Base-by-base conservation (phyloP, 2,797 vertebrate genomes). In the Lutjanus argentimaculatus region DNA sequence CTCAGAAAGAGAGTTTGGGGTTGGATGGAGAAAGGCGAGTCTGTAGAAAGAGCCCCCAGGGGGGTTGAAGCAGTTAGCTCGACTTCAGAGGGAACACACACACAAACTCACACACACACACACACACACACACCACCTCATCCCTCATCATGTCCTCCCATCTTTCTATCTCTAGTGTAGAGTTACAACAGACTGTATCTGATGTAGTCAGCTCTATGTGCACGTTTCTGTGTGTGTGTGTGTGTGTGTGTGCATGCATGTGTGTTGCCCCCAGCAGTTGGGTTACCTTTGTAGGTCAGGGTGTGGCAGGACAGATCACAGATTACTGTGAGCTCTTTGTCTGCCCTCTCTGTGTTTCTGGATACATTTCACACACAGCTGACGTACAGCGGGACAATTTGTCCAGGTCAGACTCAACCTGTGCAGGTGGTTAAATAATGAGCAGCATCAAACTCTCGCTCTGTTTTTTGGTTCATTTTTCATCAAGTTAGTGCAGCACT, bases 281-380 rank as follows among this genome's bases (percentile, higher is more conserved):
- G 87, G 88, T 84, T 91, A 85, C 90, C 92, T 93, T 94, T 93
- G 90, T 93, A 83, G 89, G 92, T 93, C 88, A 86, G 94, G 93
- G 94, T 87, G 93, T 91, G 94, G 88, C 77, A 52, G 84, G 53
- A 82, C 75, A 87, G 87, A 94, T 93, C 88, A 89, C 66, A 92
- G 86, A 91, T 89, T 80, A 87, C 91, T 92, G 85, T 82, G 81
- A 89, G 72, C 82, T 87, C 90, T 95, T 94, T 92, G 92, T 94
- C 81, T 91, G 2, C 53, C 53, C 57, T 51, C 78, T 93, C 78
- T 30, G 72, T 91, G 84, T 65, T 48, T 83, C 70, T 48, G 85
- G 90, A 88, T 93, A 61, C 69, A 84, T 92, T 93, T 93, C 88
- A 92, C 67, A 65, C 46, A 17, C 72, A 14, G 79, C 66, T 89